Evolutionary conservation across 1,140 invertebrate genomes (phyloP), one percentile per base, ranked within the genome.

Genomic region (Drosophila persimilis): DNA sequence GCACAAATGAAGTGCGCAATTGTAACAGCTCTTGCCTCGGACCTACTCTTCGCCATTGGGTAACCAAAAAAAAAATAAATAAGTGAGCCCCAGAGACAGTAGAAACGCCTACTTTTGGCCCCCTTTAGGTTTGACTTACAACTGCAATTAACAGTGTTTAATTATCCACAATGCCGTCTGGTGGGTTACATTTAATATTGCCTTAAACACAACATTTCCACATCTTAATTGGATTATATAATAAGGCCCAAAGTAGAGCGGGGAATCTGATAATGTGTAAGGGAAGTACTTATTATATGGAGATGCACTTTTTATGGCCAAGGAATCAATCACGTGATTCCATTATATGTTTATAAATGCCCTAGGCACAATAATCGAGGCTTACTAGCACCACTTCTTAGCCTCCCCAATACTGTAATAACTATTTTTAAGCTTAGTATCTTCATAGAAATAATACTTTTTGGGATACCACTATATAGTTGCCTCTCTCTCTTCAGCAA

Each of bases 1-100:
- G 69, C 78, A 77, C 54, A 62, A 60, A 67, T 62, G 41, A 70
- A 80, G 77, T 80, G 73, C 67, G 62, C 78, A 81, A 83, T 83
- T 73, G 78, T 69, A 69, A 57, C 45, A 51, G 53, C 77, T 61
- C 60, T 53, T 41, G 51, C 15, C 35, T 39, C 17, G 29, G 52
- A 55, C 35, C 43, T 29, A 51, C 63, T 65, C 47, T 43, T 24
- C 4, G 17, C 20, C 48, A 65, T 80, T 77, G 77, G 56, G 77
- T 44, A 76, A 80, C 58, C 20, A 44, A 9, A 35, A 69, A 57
- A 26, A 22, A 43, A 50, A 35, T 48, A 6, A 43, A 31, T 31
- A 26, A 56, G 43, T 39, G 63, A 31, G 65, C 17, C 26, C 24
- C 24, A 67, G 65, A 20, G 43, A 69, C 66, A 64, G 35, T 17